Evolutionary conservation across 2,888 invertebrate species (phyloP).

Genomic region (Zhengitettix transpicula): DNA sequence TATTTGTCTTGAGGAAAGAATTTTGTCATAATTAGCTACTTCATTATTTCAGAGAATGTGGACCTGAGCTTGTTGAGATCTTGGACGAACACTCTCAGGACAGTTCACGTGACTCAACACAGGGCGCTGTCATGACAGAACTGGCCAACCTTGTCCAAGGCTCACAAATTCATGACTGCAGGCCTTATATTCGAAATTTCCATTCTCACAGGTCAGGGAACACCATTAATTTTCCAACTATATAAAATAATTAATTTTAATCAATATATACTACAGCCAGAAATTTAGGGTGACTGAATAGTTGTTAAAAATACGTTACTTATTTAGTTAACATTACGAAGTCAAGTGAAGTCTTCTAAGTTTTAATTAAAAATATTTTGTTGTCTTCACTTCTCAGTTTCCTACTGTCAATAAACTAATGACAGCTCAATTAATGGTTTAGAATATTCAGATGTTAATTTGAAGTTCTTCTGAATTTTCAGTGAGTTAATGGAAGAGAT

Average conservation of each 20-base stretch:
- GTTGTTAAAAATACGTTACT: neutral
- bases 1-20: neutral
- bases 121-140: slow-evolving; percentile 29
- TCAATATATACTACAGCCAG: too few species aligned
- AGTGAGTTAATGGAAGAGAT: slow-evolving; percentile 43
- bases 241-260: too few species aligned
- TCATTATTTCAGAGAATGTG: slow-evolving; percentile 4
- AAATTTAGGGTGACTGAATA: too few species aligned
- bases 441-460: neutral
- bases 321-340: neutral
- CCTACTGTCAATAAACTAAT: neutral
- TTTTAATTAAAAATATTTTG: neutral
- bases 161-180: slow-evolving; percentile 16
- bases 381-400: neutral
- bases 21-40: neutral
- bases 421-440: too few species aligned
- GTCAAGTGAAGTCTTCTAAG: neutral
- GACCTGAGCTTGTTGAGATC: slow-evolving; percentile 5
- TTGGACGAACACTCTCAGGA: slow-evolving; percentile 11
- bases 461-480: slow-evolving; percentile 10
- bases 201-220: slow-evolving; percentile 13
- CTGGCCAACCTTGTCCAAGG: slow-evolving; percentile 28
- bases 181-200: slow-evolving; percentile 10
- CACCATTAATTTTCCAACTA: neutral
- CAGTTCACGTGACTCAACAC: slow-evolving; percentile 24